Base-by-base conservation (phyloP, 2,113 vertebrate genomes). In the Ibidorhyncha struthersii region DNA sequence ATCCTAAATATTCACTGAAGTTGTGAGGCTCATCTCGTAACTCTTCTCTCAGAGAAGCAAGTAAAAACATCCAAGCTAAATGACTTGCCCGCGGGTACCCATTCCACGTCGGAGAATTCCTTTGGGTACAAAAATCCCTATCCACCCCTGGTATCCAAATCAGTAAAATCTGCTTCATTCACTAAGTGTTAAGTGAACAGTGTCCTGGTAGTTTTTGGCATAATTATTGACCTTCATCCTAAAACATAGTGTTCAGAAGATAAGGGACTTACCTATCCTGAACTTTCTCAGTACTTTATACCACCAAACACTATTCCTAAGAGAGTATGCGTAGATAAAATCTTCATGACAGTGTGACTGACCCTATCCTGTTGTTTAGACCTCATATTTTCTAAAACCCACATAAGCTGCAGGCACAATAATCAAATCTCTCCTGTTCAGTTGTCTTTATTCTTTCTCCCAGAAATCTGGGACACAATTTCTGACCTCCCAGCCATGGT, bases 381-480 rank as follows among this genome's bases (percentile, higher is more conserved):
- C 5, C 11, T 73, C 10, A 0, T 29, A 34, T 70, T 70, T 81
- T 86, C 30, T 17, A 78, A 86, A 84, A 38, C 12, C 2, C 27
- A 27, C 0, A 0, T 5, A 62, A 72, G 3, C 2, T 61, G n/a
- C 36, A 86, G 49, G 61, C 10, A 81, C 12, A 61, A 2, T 36
- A 30, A 52, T 52, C 22, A 61, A 93, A 50, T 10, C 5, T 29
- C 8, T 36, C 56, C 17, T n/a, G 30, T 70, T 72, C 38, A 34
- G 26, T 4, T 62, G 5, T 34, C 66, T 70, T 78, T 47, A 18
- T 18, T 76, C 38, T 21, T 58, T 79, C 38, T 71, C 21, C n/a
- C 52, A 29, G 21, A n/a, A 72, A 63, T 20, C 19, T 59, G 29
- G 41, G 56, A 63, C 13, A n/a, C 16, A 49, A 66, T 61, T 82